These are phyloP conservation scores for Dendrolimus punctatus DNA, from an alignment of 1,140 invertebrate genomes.

Conservation along the genomic window DNA sequence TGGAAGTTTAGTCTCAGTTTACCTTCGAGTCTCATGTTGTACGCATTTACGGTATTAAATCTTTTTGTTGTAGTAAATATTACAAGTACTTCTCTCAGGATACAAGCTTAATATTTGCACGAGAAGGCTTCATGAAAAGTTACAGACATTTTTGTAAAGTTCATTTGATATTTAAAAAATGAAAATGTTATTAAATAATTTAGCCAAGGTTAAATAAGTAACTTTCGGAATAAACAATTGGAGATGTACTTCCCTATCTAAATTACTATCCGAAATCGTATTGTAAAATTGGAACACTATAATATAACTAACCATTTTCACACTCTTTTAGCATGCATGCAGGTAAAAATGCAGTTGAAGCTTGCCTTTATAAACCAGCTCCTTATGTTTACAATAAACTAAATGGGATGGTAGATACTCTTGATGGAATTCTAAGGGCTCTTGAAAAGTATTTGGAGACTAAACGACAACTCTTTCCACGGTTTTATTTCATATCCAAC, in stretches of 20 bases:
- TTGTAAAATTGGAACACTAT: neutral
- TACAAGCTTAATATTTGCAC: no score
- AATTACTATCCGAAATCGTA: no score
- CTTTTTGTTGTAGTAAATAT: slow-evolving; percentile 1
- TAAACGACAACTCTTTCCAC: slow-evolving; percentile 87
- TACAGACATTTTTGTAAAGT: no score
- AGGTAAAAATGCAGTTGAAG: slow-evolving; percentile 72
- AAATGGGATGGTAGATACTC: slow-evolving; percentile 75
- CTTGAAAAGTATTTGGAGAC: slow-evolving; percentile 89
- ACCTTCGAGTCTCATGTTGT: no score
- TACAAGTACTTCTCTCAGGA: no score
- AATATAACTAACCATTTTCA: slow-evolving; percentile 7
- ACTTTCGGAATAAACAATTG: no score
- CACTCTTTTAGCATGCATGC: slow-evolving; percentile 61
- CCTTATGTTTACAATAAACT: slow-evolving; percentile 76
- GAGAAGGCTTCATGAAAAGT: no score
- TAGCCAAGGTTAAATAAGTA: neutral
- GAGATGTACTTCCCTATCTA: no score
- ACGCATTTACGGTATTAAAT: no score
- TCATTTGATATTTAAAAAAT: no score
- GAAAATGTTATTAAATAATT: neutral
- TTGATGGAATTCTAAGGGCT: slow-evolving; percentile 81
- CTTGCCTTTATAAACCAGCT: slow-evolving; percentile 70
- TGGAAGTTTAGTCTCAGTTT: no score
- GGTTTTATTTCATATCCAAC: slow-evolving; percentile 89